Evolutionary conservation across 1,140 invertebrate genomes (phyloP).

Genomic region (Trinorchestia longiramus): DNA sequence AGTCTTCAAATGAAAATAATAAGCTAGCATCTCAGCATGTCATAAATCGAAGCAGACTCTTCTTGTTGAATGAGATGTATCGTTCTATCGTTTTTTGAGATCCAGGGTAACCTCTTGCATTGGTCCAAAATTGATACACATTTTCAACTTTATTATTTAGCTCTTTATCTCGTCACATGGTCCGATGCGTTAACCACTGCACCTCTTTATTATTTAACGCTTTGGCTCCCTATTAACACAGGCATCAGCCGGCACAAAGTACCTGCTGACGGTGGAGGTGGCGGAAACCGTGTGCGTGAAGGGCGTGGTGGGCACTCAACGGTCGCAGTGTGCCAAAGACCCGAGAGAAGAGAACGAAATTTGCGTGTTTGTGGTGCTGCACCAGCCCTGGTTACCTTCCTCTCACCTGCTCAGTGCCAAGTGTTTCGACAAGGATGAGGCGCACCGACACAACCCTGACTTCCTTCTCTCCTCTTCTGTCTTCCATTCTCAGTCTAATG

Average conservation of each 20-base stretch:
- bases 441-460: slow-evolving; percentile 17
- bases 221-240: slow-evolving; percentile 54
- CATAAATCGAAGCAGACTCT: too few relatives aligned
- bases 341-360: slow-evolving; percentile 62
- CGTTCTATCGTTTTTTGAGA: too few relatives aligned
- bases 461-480: slow-evolving; percentile 28
- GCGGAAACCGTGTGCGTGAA: slow-evolving; percentile 64
- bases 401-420: slow-evolving; percentile 59
- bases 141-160: too few relatives aligned
- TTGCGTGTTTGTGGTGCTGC: slow-evolving; percentile 63
- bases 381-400: slow-evolving; percentile 65
- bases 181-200: too few relatives aligned
- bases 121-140: too few relatives aligned
- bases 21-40: too few relatives aligned
- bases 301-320: slow-evolving; percentile 59
- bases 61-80: too few relatives aligned
- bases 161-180: too few relatives aligned
- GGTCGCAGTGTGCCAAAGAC: slow-evolving; percentile 62
- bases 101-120: too few relatives aligned
- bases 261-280: slow-evolving; percentile 63
- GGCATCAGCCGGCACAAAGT: slow-evolving; percentile 63
- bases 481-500: slow-evolving; percentile 42
- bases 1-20: too few relatives aligned
- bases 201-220: too few relatives aligned
- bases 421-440: slow-evolving; percentile 63